phyloP scores from a whole-genome alignment of 1,140 invertebrate species.

The Danaus plexippus region DNA sequence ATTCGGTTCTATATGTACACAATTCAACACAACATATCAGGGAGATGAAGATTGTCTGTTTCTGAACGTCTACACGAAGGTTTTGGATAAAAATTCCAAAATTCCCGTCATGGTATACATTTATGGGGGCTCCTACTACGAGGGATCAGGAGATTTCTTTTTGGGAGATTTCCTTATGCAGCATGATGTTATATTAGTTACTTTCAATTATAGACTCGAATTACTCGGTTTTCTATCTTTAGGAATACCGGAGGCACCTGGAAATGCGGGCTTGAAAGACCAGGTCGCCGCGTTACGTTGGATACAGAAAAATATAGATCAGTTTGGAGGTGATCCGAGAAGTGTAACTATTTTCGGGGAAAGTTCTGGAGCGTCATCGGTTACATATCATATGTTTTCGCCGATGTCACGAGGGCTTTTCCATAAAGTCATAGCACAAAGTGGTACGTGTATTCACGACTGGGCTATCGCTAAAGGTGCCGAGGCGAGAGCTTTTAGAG shows the following conservation, averaged over 20 bases:
- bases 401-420: conserved; percentile 73
- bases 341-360: conserved; percentile 81
- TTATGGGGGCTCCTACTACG: conserved; percentile 69
- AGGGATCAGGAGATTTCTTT: conserved; percentile 19
- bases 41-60: conserved; percentile 74
- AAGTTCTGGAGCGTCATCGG: conserved; percentile 78
- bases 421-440: conserved; percentile 66
- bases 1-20: conserved; percentile 33
- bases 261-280: conserved; percentile 78
- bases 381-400: conserved; percentile 79
- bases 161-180: conserved; percentile 18
- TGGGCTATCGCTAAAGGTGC: conserved; percentile 79
- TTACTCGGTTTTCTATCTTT: conserved; percentile 73
- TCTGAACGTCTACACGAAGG: conserved; percentile 62
- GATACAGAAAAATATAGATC: conserved; percentile 53
- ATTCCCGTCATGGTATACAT: conserved; percentile 76
- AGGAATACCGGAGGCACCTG: conserved; percentile 71
- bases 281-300: conserved; percentile 68
- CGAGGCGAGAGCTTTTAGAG: conserved; percentile 61
- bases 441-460: conserved; percentile 75
- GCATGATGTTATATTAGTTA: conserved; percentile 22
- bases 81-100: conserved; percentile 21
- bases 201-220: conserved; percentile 29
- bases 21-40: conserved; percentile 28
- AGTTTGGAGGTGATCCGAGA: conserved; percentile 81